These are phyloP conservation scores for Pelochelys cantorii DNA, from an alignment of 2,797 vertebrate species.

Conservation along the genomic window DNA sequence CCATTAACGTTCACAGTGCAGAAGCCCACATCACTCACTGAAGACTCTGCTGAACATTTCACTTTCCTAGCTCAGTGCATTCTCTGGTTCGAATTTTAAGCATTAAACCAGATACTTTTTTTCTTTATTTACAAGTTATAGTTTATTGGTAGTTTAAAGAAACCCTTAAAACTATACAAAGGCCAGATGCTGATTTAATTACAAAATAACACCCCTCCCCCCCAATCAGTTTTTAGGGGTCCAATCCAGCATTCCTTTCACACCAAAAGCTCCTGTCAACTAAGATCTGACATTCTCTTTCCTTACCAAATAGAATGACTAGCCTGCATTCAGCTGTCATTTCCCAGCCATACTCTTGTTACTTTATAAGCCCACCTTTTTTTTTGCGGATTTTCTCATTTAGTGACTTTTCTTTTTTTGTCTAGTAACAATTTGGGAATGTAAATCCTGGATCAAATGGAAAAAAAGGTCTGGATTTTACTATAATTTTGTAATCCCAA, in stretches of 20 bases:
- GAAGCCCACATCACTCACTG: neutral
- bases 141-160: neutral
- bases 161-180: neutral
- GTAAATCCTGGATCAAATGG: neutral
- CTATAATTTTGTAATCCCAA: neutral
- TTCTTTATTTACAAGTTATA: neutral
- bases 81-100: neutral
- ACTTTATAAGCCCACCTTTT: neutral
- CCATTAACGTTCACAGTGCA: neutral
- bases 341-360: neutral
- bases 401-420: neutral
- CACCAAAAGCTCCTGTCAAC: neutral
- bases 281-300: neutral
- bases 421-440: neutral
- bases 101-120: neutral
- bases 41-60: neutral
- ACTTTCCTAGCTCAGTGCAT: neutral
- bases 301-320: neutral
- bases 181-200: neutral
- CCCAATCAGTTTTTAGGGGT: neutral
- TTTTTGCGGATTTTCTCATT: neutral
- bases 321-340: neutral
- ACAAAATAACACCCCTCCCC: neutral
- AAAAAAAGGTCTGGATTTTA: neutral
- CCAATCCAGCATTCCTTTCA: neutral